Conservation (phyloP, 35 echinoderm and acorn worm species). For the Apostichopus californicus region DNA sequence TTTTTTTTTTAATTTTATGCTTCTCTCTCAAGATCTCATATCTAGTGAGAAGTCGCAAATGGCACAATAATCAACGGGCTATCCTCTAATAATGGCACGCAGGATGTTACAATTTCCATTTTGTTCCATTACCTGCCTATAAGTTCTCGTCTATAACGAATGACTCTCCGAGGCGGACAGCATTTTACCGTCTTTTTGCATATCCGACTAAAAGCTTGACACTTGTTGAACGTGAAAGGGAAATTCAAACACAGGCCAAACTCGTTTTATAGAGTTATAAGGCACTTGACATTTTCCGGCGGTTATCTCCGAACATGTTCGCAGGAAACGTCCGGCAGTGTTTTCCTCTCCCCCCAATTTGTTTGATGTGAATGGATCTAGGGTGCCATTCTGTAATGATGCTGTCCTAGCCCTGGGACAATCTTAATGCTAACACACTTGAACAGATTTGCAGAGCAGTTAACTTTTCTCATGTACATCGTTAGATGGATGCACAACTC, state of each 20-base stretch:
- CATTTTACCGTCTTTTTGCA: background rate
- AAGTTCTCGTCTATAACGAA: background rate
- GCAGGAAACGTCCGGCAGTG: background rate
- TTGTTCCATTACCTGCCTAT: background rate
- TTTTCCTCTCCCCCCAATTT: background rate
- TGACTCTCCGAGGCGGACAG: background rate
- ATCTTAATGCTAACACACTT: too few species aligned
- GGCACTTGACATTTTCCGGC: background rate
- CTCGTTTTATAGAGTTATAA: background rate
- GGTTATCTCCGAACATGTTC: background rate
- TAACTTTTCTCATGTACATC: too few species aligned
- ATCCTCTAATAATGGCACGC: background rate
- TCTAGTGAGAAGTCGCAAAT: too few species aligned
- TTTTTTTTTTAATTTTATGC: too few species aligned
- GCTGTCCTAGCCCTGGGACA: too few species aligned
- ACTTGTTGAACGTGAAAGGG: background rate
- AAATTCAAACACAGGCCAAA: background rate
- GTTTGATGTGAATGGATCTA: background rate
- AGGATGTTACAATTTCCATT: background rate
- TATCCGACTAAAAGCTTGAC: background rate
- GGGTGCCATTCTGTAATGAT: too few species aligned
- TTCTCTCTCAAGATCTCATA: too few species aligned
- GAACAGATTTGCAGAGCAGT: too few species aligned
- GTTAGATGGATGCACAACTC: too few species aligned
- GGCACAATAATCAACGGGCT: too few species aligned